Conservation (phyloP, 2,797 vertebrate species). For the Tragelaphus oryx region DNA sequence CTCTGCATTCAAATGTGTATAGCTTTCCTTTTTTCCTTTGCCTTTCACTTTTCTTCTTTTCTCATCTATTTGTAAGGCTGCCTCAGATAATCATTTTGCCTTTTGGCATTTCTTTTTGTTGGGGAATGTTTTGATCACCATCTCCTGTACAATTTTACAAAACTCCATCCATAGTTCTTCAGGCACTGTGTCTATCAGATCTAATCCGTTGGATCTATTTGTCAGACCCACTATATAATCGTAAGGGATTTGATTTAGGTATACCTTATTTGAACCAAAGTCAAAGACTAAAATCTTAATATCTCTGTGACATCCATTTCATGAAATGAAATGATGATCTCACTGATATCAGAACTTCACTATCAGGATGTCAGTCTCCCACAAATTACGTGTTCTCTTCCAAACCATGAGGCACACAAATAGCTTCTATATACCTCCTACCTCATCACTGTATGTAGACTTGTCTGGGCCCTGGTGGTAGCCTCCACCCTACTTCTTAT, state of each 20-base stretch:
- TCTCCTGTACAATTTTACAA: neutral
- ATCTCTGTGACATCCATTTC: neutral
- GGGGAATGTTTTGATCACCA: neutral
- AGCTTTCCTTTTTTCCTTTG: neutral
- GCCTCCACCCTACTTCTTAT: neutral
- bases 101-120: neutral
- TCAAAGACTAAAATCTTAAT: neutral
- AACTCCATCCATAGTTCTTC: neutral
- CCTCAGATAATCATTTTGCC: neutral
- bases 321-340: neutral
- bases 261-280: neutral
- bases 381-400: neutral
- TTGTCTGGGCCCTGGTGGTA: too few species aligned
- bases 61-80: accelerated
- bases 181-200: neutral
- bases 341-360: neutral
- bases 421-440: neutral
- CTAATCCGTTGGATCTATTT: neutral
- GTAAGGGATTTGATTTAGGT: neutral
- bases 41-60: neutral
- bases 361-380: neutral
- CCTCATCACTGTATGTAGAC: neutral
- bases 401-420: neutral
- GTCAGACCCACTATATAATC: neutral
- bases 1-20: neutral